Conservation (phyloP, 2,888 invertebrate genomes). For the Phaonia tiefii region DNA sequence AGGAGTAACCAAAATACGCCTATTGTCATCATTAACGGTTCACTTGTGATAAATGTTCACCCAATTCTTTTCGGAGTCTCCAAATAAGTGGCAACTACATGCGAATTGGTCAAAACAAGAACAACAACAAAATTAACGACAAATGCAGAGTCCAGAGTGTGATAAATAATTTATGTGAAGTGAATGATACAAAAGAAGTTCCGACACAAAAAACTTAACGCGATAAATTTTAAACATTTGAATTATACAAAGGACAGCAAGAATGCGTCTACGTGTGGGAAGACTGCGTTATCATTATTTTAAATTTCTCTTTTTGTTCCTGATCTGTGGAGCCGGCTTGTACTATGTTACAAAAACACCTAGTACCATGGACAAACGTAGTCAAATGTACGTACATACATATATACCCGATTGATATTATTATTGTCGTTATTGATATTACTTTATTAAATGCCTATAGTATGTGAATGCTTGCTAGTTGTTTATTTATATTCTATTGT, state of each 20-base stretch:
- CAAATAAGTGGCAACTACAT: not conserved
- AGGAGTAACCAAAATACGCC: no score
- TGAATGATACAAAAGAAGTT: no score
- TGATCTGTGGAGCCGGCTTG: slow-evolving; percentile 48
- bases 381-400: slow-evolving; percentile 60
- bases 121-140: slow-evolving; percentile 3
- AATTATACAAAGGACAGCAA: not conserved
- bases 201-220: no score
- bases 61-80: no score
- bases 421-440: no score
- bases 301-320: slow-evolving; percentile 47
- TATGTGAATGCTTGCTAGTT: no score
- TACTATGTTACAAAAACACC: slow-evolving; percentile 45
- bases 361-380: slow-evolving; percentile 51
- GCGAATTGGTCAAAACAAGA: not conserved
- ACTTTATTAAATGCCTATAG: no score
- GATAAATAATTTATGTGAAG: not conserved
- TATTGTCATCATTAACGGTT: no score
- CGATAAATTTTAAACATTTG: no score
- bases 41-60: no score
- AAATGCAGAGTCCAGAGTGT: not conserved
- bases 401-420: no score
- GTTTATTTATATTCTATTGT: no score
- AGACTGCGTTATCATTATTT: slow-evolving; percentile 52
- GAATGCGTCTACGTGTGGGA: slow-evolving; percentile 43